These are phyloP conservation scores for Crenuchus spilurus DNA, from an alignment of 2,797 vertebrate genomes.

Conservation along the genomic window DNA sequence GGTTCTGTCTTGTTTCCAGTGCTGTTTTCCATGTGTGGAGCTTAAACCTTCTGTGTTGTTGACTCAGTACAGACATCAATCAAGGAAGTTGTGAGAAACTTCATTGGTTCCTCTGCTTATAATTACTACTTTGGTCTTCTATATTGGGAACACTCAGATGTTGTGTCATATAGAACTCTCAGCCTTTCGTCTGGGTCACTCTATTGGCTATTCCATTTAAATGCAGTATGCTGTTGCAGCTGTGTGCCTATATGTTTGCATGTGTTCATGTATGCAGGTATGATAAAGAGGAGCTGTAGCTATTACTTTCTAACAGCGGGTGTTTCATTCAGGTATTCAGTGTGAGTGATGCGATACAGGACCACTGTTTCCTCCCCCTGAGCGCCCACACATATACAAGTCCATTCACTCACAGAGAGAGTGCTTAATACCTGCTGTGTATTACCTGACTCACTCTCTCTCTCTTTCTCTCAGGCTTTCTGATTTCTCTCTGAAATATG, in stretches of 20 bases:
- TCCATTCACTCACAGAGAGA: conserved; percentile 1
- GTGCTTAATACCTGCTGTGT: background rate
- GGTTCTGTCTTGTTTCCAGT: background rate
- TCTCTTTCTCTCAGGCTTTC: conserved; percentile 4
- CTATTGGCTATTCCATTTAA: no score
- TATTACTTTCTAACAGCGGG: background rate
- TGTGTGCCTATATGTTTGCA: background rate
- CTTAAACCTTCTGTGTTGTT: background rate
- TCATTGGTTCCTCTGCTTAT: conserved; percentile 3
- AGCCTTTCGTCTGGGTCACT: background rate
- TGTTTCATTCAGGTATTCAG: conserved; percentile 31
- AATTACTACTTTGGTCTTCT: background rate
- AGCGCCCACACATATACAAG: background rate
- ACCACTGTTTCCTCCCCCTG: conserved; percentile 1
- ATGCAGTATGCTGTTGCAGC: background rate
- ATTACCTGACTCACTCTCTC: background rate
- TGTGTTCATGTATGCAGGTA: background rate
- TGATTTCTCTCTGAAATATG: conserved; percentile 15
- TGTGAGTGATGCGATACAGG: conserved; percentile 16
- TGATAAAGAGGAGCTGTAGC: background rate
- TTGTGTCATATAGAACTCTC: background rate
- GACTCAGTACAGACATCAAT: background rate
- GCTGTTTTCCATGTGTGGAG: no score
- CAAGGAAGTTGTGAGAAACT: conserved; percentile 17
- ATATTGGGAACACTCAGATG: background rate